A percentile compares a stretch with the other conserved stretches of the same genome.
Evolutionary conservation across 2,888 invertebrate genomes (phyloP).

Genomic region (Orchesella flavescens): DNA sequence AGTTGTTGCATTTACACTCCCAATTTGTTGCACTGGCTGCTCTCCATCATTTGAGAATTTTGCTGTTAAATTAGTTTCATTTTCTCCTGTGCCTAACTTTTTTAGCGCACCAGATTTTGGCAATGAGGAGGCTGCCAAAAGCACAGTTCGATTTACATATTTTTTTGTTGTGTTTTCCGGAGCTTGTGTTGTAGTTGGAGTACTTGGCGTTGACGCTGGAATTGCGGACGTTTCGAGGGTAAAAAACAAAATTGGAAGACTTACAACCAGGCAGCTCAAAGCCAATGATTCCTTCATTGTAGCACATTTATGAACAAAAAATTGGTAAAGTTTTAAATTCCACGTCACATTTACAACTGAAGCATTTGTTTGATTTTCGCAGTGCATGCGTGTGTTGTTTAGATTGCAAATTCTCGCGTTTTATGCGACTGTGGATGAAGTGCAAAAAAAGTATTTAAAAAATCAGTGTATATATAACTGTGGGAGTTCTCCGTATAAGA

Average conservation of each 20-base stretch:
- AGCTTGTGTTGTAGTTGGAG: neutral
- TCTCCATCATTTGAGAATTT: neutral
- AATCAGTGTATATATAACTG: too few relatives aligned
- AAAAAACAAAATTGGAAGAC: neutral
- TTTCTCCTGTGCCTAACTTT: too few relatives aligned
- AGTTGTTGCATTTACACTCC: neutral
- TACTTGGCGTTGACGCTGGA: neutral
- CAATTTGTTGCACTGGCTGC: neutral
- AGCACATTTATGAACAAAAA: too few relatives aligned
- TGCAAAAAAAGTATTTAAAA: too few relatives aligned
- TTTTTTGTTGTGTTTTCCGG: neutral
- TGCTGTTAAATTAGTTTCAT: neutral
- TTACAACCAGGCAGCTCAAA: neutral
- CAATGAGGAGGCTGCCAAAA: too few relatives aligned
- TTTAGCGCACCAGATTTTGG: too few relatives aligned
- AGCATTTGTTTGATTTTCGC: constrained; percentile 18
- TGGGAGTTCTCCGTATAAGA: too few relatives aligned
- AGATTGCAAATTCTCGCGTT: too few relatives aligned
- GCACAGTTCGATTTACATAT: neutral
- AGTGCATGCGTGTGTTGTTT: too few relatives aligned
- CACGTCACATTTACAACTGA: constrained; percentile 30
- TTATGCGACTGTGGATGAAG: too few relatives aligned
- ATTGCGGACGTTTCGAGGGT: neutral
- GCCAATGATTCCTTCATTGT: constrained; percentile 23
- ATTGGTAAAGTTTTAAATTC: constrained; percentile 14